Evolutionary conservation across 1,140 invertebrate genomes (phyloP).

Genomic region (Drosophila suzukii): DNA sequence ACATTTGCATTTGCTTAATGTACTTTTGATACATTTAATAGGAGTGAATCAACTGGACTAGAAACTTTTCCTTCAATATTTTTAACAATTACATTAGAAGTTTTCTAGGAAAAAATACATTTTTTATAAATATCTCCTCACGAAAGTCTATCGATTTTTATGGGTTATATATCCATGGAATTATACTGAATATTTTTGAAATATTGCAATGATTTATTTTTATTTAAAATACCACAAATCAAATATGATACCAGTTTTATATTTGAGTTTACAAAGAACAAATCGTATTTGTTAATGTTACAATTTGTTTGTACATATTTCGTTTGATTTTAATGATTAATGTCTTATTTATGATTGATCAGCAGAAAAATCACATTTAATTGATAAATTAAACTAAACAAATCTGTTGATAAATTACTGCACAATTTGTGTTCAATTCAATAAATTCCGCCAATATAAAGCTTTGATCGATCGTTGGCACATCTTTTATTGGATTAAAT

Average conservation of each 20-base stretch:
- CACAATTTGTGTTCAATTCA: conserved; percentile 5
- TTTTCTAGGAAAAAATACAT: too few species aligned
- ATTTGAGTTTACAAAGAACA: background rate
- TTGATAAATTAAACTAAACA: conserved; percentile 18
- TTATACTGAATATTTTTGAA: too few species aligned
- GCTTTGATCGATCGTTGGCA: conserved; percentile 5
- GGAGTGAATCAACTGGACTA: too few species aligned
- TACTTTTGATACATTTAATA: too few species aligned
- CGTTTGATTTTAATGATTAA: background rate
- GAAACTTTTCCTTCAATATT: too few species aligned
- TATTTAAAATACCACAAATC: too few species aligned
- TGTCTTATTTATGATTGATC: conserved; percentile 14
- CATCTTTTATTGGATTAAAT: background rate
- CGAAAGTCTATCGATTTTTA: too few species aligned
- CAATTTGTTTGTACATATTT: background rate
- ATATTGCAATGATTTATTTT: too few species aligned
- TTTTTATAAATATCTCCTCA: too few species aligned
- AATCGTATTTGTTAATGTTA: background rate
- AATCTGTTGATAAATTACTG: conserved; percentile 5
- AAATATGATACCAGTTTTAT: background rate
- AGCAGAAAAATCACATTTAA: conserved; percentile 1
- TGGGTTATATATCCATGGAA: too few species aligned
- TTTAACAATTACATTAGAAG: too few species aligned
- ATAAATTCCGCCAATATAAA: background rate
- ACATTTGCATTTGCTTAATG: background rate